A percentile compares a stretch with the other conserved stretches of the same genome.
Evolutionary conservation across 2,113 vertebrate genomes (phyloP).

Genomic region (Notothenia rossii): DNA sequence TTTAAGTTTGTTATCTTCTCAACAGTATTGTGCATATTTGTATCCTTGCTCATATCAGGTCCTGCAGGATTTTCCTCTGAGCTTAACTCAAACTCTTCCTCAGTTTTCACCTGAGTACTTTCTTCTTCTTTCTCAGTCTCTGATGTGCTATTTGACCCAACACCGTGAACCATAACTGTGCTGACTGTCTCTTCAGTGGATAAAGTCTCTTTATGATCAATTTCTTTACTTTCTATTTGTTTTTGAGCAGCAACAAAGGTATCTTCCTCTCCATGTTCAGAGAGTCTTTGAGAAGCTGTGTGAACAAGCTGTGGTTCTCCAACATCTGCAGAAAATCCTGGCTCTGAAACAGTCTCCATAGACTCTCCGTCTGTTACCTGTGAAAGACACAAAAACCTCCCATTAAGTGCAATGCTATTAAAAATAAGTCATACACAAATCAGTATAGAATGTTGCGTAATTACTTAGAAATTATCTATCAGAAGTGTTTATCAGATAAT

Average conservation of each 20-base stretch:
- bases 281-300: background rate
- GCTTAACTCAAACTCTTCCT: constrained; percentile 2
- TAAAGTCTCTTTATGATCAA: background rate
- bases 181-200: background rate
- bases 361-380: constrained; percentile 44
- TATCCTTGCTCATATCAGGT: background rate
- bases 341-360: constrained; percentile 21
- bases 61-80: background rate
- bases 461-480: too few species aligned
- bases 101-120: background rate
- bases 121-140: constrained; percentile 31
- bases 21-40: background rate
- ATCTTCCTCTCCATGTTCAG: background rate
- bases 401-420: background rate
- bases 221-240: background rate
- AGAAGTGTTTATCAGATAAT: too few species aligned
- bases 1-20: background rate
- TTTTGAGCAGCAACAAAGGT: background rate
- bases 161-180: background rate
- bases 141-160: background rate
- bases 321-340: background rate
- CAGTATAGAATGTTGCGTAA: background rate
- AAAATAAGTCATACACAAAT: background rate
- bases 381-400: background rate
- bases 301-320: background rate